These are phyloP conservation scores for Cichladusa arquata DNA, from an alignment of 2,113 vertebrate genomes.

Conservation along the genomic window DNA sequence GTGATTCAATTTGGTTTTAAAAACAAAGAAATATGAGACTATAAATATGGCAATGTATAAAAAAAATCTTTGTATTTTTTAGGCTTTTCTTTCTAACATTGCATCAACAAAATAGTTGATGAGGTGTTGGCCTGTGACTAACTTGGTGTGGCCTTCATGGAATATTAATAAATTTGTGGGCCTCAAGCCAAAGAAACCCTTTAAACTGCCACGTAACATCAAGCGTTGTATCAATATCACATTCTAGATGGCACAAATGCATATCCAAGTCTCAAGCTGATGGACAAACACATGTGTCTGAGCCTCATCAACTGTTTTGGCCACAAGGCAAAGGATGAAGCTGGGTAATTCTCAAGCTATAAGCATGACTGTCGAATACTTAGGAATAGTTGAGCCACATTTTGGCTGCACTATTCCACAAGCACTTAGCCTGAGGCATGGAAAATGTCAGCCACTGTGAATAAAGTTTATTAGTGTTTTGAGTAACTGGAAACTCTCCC, in stretches of 20 bases:
- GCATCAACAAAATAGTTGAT: background rate
- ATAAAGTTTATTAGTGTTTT: slow-evolving; percentile 26
- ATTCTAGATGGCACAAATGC: background rate
- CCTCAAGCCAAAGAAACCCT: slow-evolving; percentile 1
- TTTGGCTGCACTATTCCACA: slow-evolving; percentile 18
- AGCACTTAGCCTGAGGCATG: slow-evolving; percentile 5
- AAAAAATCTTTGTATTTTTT: background rate
- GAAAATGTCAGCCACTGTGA: slow-evolving; percentile 25
- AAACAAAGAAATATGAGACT: background rate
- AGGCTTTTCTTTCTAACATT: background rate
- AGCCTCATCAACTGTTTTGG: background rate
- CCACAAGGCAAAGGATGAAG: background rate
- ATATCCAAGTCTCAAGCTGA: background rate
- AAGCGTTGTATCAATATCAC: background rate
- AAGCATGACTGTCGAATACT: background rate
- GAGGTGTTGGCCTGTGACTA: slow-evolving; percentile 10
- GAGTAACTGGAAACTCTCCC: slow-evolving; percentile 14
- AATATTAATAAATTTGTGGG: background rate
- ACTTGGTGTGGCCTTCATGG: background rate
- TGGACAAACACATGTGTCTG: background rate
- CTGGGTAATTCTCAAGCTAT: background rate
- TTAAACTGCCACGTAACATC: background rate
- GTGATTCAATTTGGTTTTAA: background rate
- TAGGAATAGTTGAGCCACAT: background rate
- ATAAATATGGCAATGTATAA: background rate